phyloP scores from a whole-genome alignment of 1,140 invertebrate genomes.

The Agrilus planipennis region DNA sequence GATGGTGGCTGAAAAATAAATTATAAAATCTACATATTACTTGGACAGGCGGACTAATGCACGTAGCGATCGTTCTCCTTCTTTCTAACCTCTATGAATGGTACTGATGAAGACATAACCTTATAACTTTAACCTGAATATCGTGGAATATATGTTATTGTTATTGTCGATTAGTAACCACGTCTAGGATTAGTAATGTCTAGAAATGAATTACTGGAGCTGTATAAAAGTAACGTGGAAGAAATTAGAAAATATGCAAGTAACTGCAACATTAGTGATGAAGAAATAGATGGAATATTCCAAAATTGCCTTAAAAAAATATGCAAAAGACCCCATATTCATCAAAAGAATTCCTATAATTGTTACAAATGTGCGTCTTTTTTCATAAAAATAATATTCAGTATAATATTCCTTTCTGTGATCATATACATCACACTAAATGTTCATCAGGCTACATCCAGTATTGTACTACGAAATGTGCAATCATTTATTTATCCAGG shows the following conservation, averaged over 20 bases:
- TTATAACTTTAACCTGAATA: too few species aligned
- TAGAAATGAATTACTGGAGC: too few species aligned
- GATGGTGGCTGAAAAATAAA: too few species aligned
- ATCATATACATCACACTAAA: conserved; percentile 29
- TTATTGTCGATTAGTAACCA: too few species aligned
- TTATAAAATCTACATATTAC: too few species aligned
- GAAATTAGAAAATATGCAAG: conserved; percentile 24
- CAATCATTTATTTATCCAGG: conserved; percentile 41
- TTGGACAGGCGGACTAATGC: too few species aligned
- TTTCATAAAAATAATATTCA: conserved; percentile 14
- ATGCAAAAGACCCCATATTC: background rate
- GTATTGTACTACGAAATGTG: conserved; percentile 34
- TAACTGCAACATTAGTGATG: conserved; percentile 20
- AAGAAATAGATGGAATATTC: conserved; percentile 24
- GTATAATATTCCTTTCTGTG: conserved; percentile 17
- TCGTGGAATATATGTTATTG: too few species aligned
- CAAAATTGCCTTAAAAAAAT: conserved; percentile 21
- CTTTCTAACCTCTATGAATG: too few species aligned
- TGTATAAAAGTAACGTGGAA: conserved; percentile 26
- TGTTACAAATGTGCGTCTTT: background rate
- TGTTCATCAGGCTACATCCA: conserved; percentile 33
- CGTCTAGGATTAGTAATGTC: too few species aligned
- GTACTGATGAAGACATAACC: too few species aligned
- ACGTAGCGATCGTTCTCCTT: too few species aligned
- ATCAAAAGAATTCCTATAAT: background rate